A percentile compares a stretch with the other conserved stretches of the same genome.
Conservation (phyloP, 2,113 vertebrate genomes). For the Sterrhoptilus dennistouni region DNA sequence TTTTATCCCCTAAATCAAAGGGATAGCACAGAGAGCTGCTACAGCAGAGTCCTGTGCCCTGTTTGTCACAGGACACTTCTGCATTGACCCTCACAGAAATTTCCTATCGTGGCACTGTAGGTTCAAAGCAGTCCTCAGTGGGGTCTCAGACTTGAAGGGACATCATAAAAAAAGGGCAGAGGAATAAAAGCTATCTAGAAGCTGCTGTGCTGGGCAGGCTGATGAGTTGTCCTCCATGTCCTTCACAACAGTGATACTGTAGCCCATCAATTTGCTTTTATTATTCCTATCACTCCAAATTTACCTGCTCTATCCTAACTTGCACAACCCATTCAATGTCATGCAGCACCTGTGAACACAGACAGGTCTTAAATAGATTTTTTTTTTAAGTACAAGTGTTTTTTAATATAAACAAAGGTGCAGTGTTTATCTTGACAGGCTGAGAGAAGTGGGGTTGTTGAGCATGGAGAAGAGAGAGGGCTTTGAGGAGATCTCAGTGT, state of each 20-base stretch:
- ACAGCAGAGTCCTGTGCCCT: not conserved
- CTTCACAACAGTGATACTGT: accelerated
- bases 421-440: not conserved
- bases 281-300: not conserved
- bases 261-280: not conserved
- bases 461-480: not conserved
- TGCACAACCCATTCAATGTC: not conserved
- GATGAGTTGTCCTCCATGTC: not conserved
- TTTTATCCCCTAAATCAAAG: not conserved
- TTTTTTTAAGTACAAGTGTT: too few relatives aligned
- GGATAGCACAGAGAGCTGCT: not conserved
- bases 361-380: not conserved
- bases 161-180: not conserved
- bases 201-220: not conserved
- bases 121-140: not conserved
- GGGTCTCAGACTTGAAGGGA: not conserved
- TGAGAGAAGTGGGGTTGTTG: not conserved
- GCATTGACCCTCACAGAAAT: not conserved
- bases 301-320: not conserved
- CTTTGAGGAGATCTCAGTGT: not conserved
- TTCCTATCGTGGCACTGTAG: not conserved
- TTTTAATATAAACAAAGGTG: not conserved
- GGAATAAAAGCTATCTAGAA: not conserved
- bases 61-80: not conserved
- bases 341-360: not conserved